Conservation (phyloP, 2,113 vertebrate genomes). For the Gnathonemus longibarbis region DNA sequence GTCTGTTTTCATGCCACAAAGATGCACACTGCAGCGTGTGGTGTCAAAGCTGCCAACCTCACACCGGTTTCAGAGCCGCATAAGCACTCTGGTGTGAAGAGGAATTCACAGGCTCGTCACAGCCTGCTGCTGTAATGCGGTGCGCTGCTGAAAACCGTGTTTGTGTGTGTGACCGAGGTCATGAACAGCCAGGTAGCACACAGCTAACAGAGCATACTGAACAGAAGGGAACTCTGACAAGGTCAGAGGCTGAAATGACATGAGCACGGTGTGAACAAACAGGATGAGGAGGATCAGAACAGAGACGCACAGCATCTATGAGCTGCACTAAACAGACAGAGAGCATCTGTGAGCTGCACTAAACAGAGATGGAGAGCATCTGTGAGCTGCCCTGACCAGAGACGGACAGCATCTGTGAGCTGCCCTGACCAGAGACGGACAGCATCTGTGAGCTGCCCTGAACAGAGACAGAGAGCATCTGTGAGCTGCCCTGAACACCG, state of each 20-base stretch:
- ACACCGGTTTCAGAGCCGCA: background rate
- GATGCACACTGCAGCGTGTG: background rate
- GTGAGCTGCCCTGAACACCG: no score
- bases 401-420: no score
- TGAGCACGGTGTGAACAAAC: background rate
- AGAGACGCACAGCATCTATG: background rate
- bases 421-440: no score
- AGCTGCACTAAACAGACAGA: background rate
- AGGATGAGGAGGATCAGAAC: no score
- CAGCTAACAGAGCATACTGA: background rate
- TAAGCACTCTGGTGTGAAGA: background rate
- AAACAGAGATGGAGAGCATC: background rate
- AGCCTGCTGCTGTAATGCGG: background rate
- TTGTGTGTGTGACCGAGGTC: background rate
- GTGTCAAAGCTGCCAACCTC: background rate
- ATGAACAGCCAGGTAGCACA: background rate
- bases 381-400: no score
- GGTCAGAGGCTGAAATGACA: background rate
- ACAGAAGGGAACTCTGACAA: background rate
- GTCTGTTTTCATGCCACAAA: background rate
- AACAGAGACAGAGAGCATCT: no score
- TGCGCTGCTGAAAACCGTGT: background rate
- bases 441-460: no score
- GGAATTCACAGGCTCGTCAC: background rate
- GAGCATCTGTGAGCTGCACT: background rate